Conservation (phyloP, 2,797 vertebrate genomes). For the Melanotaenia pygmaea region DNA sequence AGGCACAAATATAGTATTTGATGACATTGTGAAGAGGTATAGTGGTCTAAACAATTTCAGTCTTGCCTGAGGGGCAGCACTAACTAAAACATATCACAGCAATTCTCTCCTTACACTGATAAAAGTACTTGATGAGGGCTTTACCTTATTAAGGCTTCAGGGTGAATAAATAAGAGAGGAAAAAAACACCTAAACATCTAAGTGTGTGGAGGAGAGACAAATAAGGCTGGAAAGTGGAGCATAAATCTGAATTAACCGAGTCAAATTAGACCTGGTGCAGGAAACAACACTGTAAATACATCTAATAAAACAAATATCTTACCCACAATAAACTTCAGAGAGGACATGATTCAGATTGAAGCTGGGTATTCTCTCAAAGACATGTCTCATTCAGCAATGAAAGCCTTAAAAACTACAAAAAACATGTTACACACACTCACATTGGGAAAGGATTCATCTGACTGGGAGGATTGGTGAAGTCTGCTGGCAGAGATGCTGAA, state of each 20-base stretch:
- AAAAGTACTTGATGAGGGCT: slow-evolving; percentile 34
- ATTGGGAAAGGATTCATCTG: slow-evolving; percentile 30
- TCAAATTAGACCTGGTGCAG: slow-evolving; percentile 16
- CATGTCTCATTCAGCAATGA: slow-evolving; percentile 16
- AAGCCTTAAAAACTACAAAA: neutral
- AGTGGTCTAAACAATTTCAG: slow-evolving; percentile 15
- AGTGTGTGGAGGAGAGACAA: neutral
- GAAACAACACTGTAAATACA: slow-evolving; percentile 17
- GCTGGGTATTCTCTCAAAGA: slow-evolving; percentile 13
- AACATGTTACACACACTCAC: neutral
- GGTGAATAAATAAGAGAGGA: slow-evolving; percentile 18
- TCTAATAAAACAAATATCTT: slow-evolving; percentile 41
- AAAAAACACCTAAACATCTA: neutral
- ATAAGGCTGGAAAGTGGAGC: neutral
- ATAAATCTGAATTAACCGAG: slow-evolving; percentile 21
- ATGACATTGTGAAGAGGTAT: slow-evolving; percentile 6
- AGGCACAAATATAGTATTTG: slow-evolving; percentile 11
- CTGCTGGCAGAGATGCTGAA: slow-evolving; percentile 35
- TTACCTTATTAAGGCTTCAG: slow-evolving; percentile 30
- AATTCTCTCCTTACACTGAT: slow-evolving; percentile 36
- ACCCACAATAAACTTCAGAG: slow-evolving; percentile 61
- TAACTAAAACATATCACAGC: slow-evolving; percentile 43
- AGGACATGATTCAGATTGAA: slow-evolving; percentile 16
- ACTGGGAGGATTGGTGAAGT: slow-evolving; percentile 55
- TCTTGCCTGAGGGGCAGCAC: slow-evolving; percentile 16